Base-by-base conservation (phyloP, 2,888 invertebrate species). In the Fissipunctia ypsillon region DNA sequence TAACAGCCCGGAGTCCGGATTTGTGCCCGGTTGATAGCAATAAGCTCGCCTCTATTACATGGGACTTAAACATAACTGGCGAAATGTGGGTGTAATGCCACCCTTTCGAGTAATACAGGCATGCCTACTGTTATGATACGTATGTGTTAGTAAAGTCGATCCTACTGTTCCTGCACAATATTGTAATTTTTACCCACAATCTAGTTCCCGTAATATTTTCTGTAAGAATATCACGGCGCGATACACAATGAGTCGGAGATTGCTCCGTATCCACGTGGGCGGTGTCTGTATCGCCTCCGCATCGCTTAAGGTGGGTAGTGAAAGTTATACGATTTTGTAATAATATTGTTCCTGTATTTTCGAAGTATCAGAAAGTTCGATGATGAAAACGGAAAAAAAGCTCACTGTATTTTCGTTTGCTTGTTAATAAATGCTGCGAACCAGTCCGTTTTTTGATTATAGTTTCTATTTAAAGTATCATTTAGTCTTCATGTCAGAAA, bases 231-330 rank as follows among this genome's bases (percentile, higher is more conserved):
- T 72, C n/a, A n/a, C 57, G 28, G 31, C 59, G 28, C 22, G 45
- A 31, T 14, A 38, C 56, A 84, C 68, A 79, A 72, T 76, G 52
- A 38, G n/a, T 45, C 71, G 84, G 84, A 84, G 85, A 83, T 74
- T 76, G 86, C 69, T 41, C 50, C 59, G 48, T 43, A 65, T 70
- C 69, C 48, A 56, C 38, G 67, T 52, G 57, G 43, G 69, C 61
- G 74, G 59, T 79, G 73, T 66, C 69, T 65, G 31, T 38, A 48
- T 52, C 48, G n/a, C 63, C 48, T 16, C 56, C 35, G 14, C 28
- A 16, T n/a, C 48, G 35, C 31, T 59, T 22, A 35, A 10, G 31
- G 31, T 22, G 7, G 31, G 31, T 22, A 45, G 28, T 28, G 28
- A 71, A 71, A 19, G n/a, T 59, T 79, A 45, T 54, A 75, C 45